phyloP scores from a whole-genome alignment of 2,888 invertebrate species.

The Xanthorhoe spadicearia region DNA sequence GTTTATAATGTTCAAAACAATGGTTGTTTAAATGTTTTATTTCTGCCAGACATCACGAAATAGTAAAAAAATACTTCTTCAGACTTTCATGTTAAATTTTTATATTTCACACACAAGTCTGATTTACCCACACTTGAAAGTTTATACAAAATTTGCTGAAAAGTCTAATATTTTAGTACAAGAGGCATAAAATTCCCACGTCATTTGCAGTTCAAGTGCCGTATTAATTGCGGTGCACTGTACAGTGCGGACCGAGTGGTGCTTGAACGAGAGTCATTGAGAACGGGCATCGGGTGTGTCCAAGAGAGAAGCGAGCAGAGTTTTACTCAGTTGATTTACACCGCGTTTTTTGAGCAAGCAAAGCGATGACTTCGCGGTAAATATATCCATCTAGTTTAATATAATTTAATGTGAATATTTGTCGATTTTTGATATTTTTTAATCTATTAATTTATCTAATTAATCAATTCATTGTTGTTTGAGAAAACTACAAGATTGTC shows the following conservation, averaged over 20 bases:
- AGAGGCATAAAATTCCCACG: conserved; percentile 44
- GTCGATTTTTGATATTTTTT: too few species aligned
- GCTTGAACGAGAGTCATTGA: conserved; percentile 13
- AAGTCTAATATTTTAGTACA: conserved; percentile 9
- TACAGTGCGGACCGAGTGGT: conserved; percentile 18
- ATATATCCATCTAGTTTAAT: too few species aligned
- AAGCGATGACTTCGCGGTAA: neutral
- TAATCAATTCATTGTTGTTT: too few species aligned
- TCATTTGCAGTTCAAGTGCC: conserved; percentile 38
- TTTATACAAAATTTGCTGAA: neutral
- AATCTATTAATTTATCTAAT: too few species aligned
- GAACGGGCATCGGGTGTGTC: conserved; percentile 1
- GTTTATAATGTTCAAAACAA: too few species aligned
- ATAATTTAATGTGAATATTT: too few species aligned
- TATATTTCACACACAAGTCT: neutral
- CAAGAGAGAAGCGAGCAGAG: neutral
- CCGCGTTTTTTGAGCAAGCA: neutral
- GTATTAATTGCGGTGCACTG: conserved; percentile 49
- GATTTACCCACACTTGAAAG: neutral
- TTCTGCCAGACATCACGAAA: too few species aligned
- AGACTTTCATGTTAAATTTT: neutral
- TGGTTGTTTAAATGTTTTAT: too few species aligned
- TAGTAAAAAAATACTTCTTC: too few species aligned
- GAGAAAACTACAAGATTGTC: too few species aligned
- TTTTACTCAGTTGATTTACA: neutral